phyloP scores from a whole-genome alignment of 2,113 vertebrate genomes.

The Callithrix jacchus region DNA sequence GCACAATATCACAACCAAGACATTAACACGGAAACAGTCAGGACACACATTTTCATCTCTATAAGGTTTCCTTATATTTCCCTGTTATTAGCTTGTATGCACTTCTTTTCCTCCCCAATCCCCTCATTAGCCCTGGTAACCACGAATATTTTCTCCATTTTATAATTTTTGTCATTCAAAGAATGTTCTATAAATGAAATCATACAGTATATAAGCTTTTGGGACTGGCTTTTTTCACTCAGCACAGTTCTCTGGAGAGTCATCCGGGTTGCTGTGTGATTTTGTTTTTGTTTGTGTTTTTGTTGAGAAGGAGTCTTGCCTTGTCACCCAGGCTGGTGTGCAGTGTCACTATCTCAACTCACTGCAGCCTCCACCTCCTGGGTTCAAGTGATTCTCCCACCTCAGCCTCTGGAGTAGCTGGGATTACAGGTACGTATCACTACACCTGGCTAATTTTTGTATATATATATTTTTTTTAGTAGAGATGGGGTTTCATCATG shows the following conservation, averaged over 20 bases:
- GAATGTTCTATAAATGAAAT: neutral
- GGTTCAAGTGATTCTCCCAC: too few species aligned
- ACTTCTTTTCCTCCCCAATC: neutral
- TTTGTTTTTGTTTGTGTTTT: too few species aligned
- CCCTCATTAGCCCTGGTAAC: neutral
- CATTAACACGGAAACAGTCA: neutral
- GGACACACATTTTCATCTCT: neutral
- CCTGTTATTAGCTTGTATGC: neutral
- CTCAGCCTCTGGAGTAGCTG: too few species aligned
- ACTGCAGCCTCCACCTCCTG: too few species aligned
- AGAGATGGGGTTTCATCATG: too few species aligned
- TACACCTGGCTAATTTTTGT: too few species aligned
- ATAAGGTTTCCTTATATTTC: neutral
- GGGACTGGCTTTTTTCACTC: neutral
- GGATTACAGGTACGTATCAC: too few species aligned
- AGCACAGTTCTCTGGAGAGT: neutral
- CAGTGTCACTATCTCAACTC: too few species aligned
- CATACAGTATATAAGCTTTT: neutral
- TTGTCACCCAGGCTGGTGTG: too few species aligned
- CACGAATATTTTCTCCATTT: neutral
- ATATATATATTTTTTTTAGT: too few species aligned
- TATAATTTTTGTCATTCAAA: constrained; percentile 27
- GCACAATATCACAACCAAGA: neutral
- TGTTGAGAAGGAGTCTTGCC: too few species aligned
- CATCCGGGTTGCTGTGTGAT: neutral